Percentiles rank a stretch among this genome's conserved stretches.
Evolutionary conservation across 2,113 vertebrate genomes (phyloP).

Genomic region (Procavia capensis): DNA sequence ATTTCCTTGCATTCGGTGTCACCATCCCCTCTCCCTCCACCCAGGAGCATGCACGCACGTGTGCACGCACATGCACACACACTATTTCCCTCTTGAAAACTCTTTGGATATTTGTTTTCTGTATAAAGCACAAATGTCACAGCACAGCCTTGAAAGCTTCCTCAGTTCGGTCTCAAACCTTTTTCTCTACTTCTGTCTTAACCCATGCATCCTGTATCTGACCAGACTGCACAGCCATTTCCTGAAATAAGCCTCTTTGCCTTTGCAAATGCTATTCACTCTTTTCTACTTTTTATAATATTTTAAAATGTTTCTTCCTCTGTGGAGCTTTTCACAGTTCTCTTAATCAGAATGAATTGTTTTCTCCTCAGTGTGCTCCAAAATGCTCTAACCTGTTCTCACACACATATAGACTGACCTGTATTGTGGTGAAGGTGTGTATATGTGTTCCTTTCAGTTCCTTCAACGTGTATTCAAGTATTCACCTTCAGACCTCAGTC

Average conservation of each 20-base stretch:
- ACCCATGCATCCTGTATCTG: rapidly evolving
- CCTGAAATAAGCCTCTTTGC: background rate
- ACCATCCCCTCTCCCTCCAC: background rate
- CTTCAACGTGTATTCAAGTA: rapidly evolving
- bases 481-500: background rate
- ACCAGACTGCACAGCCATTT: rapidly evolving
- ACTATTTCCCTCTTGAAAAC: background rate
- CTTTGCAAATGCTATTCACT: background rate
- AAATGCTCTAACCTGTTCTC: rapidly evolving
- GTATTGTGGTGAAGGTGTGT: too few relatives aligned
- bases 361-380: background rate
- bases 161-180: background rate
- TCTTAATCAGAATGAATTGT: background rate
- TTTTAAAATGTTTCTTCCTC: background rate
- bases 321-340: too few relatives aligned
- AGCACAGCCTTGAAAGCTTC: background rate
- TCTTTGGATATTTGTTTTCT: background rate
- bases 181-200: background rate
- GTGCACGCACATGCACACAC: background rate
- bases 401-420: rapidly evolving
- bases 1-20: background rate
- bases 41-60: background rate
- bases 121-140: background rate
- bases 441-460: rapidly evolving
- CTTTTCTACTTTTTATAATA: background rate